Evolutionary conservation across 2,113 vertebrate species (phyloP).

Genomic region (Megaptera novaeangliae): DNA sequence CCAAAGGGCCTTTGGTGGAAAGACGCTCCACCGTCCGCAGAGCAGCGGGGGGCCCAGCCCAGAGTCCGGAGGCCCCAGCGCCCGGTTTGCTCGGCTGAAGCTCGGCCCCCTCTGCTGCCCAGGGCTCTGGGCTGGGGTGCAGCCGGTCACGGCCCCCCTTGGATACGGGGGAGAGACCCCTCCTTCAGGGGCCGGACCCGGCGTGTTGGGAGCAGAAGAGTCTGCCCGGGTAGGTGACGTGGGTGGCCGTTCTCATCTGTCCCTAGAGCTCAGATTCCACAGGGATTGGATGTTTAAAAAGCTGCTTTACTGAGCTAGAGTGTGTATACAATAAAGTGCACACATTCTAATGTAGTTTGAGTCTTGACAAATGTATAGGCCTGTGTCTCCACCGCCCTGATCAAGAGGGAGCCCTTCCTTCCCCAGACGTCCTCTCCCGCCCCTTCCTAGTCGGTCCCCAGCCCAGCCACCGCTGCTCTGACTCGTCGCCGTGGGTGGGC

Average conservation of each 20-base stretch:
- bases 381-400: too few species aligned
- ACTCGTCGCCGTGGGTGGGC: accelerated
- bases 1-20: background rate
- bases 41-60: background rate
- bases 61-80: background rate
- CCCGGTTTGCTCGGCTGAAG: background rate
- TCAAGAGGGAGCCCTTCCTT: background rate
- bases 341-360: background rate
- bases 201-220: too few species aligned
- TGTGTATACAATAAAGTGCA: too few species aligned
- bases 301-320: background rate
- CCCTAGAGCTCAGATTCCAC: background rate
- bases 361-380: background rate
- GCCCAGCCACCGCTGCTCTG: too few species aligned
- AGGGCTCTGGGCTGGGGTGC: background rate
- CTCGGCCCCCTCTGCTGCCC: too few species aligned
- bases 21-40: background rate
- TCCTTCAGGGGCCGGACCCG: background rate
- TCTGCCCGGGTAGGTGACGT: background rate
- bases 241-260: too few species aligned
- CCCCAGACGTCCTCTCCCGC: accelerated
- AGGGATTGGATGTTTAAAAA: background rate
- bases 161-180: background rate
- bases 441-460: too few species aligned
- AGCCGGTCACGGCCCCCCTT: background rate